A percentile compares a stretch with the other conserved stretches of the same genome.
These are phyloP conservation scores for Gorsachius goisagi DNA, from an alignment of 2,113 vertebrate genomes.

Conservation along the genomic window DNA sequence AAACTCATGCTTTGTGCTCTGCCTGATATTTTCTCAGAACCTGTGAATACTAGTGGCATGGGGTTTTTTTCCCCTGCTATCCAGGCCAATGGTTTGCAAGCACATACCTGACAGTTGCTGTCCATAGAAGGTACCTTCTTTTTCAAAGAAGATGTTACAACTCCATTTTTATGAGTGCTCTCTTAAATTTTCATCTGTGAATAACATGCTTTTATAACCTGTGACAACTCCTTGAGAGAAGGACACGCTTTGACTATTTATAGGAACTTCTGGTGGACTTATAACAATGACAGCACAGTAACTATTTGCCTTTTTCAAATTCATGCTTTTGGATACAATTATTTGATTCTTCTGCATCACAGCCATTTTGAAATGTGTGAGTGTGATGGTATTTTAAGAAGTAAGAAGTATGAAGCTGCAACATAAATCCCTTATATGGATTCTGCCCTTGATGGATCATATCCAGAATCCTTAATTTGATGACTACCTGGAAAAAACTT, in stretches of 20 bases:
- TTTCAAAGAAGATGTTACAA: background rate
- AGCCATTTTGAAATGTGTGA: background rate
- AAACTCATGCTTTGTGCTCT: background rate
- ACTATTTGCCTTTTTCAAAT: background rate
- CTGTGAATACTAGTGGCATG: background rate
- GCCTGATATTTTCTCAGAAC: background rate
- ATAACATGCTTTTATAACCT: background rate
- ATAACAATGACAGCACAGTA: background rate
- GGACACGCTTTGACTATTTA: background rate
- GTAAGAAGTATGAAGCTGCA: background rate
- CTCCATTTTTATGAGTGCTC: background rate
- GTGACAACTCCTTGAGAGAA: background rate
- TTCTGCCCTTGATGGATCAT: background rate
- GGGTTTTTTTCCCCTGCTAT: background rate
- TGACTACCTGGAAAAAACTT: background rate
- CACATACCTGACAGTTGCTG: background rate
- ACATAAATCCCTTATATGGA: background rate
- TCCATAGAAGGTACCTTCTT: background rate
- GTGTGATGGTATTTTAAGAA: background rate
- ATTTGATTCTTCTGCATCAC: background rate
- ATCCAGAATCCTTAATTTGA: background rate
- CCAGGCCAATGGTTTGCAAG: background rate
- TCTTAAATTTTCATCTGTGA: background rate
- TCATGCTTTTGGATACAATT: background rate
- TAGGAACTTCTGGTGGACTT: background rate